Conservation (phyloP, 1,140 invertebrate species). For the Doryteuthis pealeii region DNA sequence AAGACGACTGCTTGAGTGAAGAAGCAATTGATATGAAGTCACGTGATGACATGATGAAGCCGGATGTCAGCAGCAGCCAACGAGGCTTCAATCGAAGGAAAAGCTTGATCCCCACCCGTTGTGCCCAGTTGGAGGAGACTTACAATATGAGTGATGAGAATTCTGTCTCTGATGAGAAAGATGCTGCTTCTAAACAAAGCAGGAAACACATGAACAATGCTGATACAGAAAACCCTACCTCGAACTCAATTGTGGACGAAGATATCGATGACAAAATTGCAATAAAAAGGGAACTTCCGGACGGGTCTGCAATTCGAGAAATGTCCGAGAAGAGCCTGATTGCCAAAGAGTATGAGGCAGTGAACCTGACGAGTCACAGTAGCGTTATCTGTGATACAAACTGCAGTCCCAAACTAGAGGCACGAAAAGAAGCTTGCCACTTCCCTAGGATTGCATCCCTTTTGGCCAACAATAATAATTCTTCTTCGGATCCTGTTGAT, state of each 20-base stretch:
- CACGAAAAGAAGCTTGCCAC: constrained; percentile 30
- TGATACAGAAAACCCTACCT: constrained; percentile 32
- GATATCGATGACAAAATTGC: constrained; percentile 1
- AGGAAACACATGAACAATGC: constrained; percentile 17
- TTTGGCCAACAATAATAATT: constrained; percentile 22
- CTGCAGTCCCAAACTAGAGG: constrained; percentile 6
- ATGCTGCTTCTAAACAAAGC: constrained; percentile 17
- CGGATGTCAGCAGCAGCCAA: constrained; percentile 28
- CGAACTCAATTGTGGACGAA: neutral
- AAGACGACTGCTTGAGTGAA: constrained; percentile 57
- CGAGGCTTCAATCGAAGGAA: constrained; percentile 74
- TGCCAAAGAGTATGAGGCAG: neutral
- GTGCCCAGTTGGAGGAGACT: constrained; percentile 62
- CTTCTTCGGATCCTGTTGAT: constrained; percentile 6
- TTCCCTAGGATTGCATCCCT: constrained; percentile 48
- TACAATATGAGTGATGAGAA: constrained; percentile 48
- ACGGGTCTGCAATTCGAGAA: neutral
- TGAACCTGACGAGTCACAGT: neutral
- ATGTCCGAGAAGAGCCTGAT: neutral
- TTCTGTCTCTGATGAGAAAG: constrained; percentile 37
- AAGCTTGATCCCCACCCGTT: constrained; percentile 86
- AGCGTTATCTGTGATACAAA: neutral
- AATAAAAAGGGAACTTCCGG: constrained; percentile 4
- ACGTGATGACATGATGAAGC: constrained; percentile 37
- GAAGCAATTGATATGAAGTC: constrained; percentile 41